Evolutionary conservation across 2,888 invertebrate genomes (phyloP), one percentile per base, ranked within the genome.

Genomic region (Drosophila pseudotakahashii): DNA sequence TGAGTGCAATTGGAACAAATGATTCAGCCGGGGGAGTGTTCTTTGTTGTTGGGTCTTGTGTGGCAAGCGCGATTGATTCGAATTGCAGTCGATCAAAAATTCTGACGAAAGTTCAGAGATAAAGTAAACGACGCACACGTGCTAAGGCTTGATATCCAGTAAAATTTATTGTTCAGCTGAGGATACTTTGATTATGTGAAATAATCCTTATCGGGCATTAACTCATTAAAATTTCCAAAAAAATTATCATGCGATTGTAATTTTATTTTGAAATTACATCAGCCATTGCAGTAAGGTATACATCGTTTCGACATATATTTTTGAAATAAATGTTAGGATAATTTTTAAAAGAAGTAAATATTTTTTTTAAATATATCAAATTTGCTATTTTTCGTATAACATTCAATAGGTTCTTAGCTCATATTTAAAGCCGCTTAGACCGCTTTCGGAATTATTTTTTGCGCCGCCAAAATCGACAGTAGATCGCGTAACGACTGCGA

Each of bases 401-500:
- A 34, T 4, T 10, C 39, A 3, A 39, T 16, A 4, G 3, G 3
- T 14, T 16, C 19, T 19, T 6, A 5, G 41, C 10, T 41, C n/a
- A 51, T 14, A 48, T 6, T 32, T 42, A 2, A 7, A 23, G 9
- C 10, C 47, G 13, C 19, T 37, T 30, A 30, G 36, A 36, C 0
- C 19, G 34, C 7, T 47, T 50, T 63, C 42, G 62, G 62, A 63
- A 36, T 62, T 42, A 30, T 10, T 42, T 30, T 32, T 55, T 54
- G 7, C 55, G 30, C 19, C 36, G 30, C 42, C 63, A 51, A 63
- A 62, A 36, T 32, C 19, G n/a, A 10, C 11, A 19, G 10, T 19
- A 41, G 67, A 30, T 44, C 77, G 64, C 59, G 57, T 68, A 63
- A 39, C 62, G 52, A 62, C 13, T 77, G 82, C 75, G 78, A 57